Percentiles rank a stretch among this genome's conserved stretches.
These are phyloP conservation scores for Conus ventricosus DNA, from an alignment of 1,140 invertebrate genomes.

Conservation along the genomic window DNA sequence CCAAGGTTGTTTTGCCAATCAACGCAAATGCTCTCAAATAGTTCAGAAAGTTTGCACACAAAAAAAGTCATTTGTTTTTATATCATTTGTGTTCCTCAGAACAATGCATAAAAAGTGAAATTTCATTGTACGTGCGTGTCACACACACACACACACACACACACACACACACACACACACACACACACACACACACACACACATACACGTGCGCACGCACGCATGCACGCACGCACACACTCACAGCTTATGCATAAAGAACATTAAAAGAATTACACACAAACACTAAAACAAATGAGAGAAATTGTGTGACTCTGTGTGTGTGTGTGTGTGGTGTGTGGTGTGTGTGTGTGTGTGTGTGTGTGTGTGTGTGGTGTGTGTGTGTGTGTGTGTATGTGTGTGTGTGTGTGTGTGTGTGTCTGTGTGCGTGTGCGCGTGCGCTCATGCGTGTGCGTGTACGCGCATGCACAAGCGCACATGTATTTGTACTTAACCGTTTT, in stretches of 20 bases:
- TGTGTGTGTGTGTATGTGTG: constrained; percentile 5
- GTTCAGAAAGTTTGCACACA: too few relatives aligned
- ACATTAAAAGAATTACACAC: too few relatives aligned
- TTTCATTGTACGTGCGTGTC: too few relatives aligned
- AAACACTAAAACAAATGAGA: not conserved
- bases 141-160: not conserved
- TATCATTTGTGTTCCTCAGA: too few relatives aligned
- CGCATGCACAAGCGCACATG: not conserved
- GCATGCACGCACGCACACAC: too few relatives aligned
- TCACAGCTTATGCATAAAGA: too few relatives aligned
- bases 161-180: not conserved
- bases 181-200: not conserved
- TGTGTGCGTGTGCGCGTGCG: not conserved
- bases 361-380: not conserved
- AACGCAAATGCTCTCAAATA: too few relatives aligned
- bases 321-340: constrained; percentile 11
- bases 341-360: constrained; percentile 1
- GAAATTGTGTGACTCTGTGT: too few relatives aligned
- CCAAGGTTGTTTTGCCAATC: too few relatives aligned
- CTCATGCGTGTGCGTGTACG: not conserved
- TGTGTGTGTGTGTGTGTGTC: not conserved
- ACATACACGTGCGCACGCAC: too few relatives aligned
- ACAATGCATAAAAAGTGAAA: too few relatives aligned
- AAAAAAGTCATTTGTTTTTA: too few relatives aligned
- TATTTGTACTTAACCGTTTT: not conserved